phyloP scores from a whole-genome alignment of 2,888 invertebrate species.

The Mycalesis mineus region DNA sequence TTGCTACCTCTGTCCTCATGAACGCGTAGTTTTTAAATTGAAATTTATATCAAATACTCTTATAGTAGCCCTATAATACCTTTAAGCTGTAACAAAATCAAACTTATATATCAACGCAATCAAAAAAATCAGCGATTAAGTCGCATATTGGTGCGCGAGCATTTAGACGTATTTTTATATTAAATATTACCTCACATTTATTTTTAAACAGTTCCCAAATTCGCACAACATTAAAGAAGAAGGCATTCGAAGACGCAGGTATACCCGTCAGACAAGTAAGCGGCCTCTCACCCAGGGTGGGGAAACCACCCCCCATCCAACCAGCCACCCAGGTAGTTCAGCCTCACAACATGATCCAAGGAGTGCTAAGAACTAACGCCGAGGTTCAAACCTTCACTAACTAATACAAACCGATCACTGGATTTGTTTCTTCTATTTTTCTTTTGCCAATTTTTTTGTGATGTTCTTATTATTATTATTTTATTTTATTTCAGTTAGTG shows the following conservation, averaged over 20 bases:
- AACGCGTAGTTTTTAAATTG: no score
- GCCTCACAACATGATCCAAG: conserved; percentile 55
- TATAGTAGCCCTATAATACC: no score
- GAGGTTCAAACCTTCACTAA: conserved; percentile 62
- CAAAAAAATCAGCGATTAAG: no score
- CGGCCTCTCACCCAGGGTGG: conserved; percentile 66
- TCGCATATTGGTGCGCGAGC: no score
- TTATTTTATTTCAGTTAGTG: neutral
- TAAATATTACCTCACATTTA: no score
- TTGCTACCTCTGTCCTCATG: no score
- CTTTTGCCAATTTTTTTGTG: neutral
- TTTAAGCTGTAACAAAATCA: no score
- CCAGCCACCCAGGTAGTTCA: conserved; percentile 55
- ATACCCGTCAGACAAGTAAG: conserved; percentile 74
- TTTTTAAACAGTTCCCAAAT: conserved; percentile 95
- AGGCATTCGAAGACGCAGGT: conserved; percentile 92
- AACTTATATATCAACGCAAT: no score
- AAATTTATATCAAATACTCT: no score
- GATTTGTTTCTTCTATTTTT: neutral
- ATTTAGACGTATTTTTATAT: no score
- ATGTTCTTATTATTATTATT: neutral
- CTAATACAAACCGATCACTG: neutral
- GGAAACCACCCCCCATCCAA: conserved; percentile 49
- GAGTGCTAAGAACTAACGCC: conserved; percentile 74
- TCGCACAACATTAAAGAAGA: conserved; percentile 89